Evolutionary conservation across 2,113 vertebrate species (phyloP).

Genomic region (Odocoileus hemionus): DNA sequence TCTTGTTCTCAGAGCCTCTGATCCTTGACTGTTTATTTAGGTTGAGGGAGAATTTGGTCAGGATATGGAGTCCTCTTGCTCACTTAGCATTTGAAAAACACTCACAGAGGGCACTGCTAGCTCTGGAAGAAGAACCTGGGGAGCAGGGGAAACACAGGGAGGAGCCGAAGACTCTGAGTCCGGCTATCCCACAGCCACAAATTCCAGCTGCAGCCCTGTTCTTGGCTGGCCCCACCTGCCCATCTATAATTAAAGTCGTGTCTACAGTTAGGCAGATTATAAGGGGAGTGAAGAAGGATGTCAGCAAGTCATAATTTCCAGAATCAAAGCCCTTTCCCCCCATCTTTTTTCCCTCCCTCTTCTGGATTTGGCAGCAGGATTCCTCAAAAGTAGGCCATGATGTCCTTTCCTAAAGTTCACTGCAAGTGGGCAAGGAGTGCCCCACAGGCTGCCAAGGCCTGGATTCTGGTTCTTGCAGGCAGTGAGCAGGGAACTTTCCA

Average conservation of each 20-base stretch:
- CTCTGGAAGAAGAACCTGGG: not conserved
- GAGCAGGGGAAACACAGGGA: not conserved
- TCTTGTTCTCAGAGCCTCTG: not conserved
- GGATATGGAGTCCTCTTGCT: not conserved
- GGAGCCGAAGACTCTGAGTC: not conserved
- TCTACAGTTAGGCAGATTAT: slow-evolving; percentile 75
- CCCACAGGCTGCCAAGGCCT: slow-evolving; percentile 66
- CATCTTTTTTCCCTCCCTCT: slow-evolving; percentile 60
- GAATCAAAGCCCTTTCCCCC: slow-evolving; percentile 63
- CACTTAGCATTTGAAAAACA: not conserved
- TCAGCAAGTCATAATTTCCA: slow-evolving; percentile 79
- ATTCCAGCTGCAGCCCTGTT: not conserved
- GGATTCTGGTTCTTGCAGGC: slow-evolving; percentile 68
- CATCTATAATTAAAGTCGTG: slow-evolving; percentile 79
- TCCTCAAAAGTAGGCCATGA: slow-evolving; percentile 80
- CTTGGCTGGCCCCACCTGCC: slow-evolving; percentile 62
- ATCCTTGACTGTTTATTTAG: not conserved
- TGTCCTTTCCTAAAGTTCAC: slow-evolving; percentile 77
- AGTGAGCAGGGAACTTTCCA: slow-evolving; percentile 67
- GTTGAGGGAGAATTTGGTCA: not conserved
- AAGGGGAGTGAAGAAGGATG: slow-evolving; percentile 72
- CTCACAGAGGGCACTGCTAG: not conserved
- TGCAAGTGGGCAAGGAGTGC: slow-evolving; percentile 67
- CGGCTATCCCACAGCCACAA: not conserved
- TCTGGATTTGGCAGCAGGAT: slow-evolving; percentile 78